phyloP scores from a whole-genome alignment of 2,797 vertebrate species.

The Hypotaenidia okinawae region DNA sequence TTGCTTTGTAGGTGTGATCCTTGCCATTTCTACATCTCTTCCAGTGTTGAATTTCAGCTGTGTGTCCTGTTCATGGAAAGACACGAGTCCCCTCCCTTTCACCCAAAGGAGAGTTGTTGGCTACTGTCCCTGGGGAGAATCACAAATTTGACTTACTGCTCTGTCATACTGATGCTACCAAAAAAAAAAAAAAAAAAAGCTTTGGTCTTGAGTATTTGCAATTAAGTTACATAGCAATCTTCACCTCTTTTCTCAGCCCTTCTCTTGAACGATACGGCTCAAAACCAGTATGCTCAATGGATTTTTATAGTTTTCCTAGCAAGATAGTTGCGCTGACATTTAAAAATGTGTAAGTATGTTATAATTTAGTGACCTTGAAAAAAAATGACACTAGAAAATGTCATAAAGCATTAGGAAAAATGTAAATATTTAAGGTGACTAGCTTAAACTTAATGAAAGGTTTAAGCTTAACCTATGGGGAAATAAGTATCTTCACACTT shows the following conservation, averaged over 20 bases:
- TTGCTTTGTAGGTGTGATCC: neutral
- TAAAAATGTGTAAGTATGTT: slow-evolving; percentile 35
- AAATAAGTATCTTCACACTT: slow-evolving; percentile 44
- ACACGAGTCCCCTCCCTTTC: neutral
- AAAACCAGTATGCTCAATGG: neutral
- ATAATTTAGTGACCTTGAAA: slow-evolving; percentile 22
- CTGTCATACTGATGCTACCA: neutral
- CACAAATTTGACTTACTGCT: neutral
- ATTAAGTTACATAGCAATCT: neutral
- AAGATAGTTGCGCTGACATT: slow-evolving; percentile 33
- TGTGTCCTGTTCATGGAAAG: neutral
- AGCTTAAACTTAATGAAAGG: slow-evolving; percentile 45
- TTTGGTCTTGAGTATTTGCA: neutral
- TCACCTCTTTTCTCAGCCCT: neutral
- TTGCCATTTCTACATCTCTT: neutral
- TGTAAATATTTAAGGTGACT: slow-evolving; percentile 54
- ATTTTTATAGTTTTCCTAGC: slow-evolving; percentile 11
- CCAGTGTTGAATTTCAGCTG: neutral
- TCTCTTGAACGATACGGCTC: neutral
- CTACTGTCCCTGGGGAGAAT: neutral
- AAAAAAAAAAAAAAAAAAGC: too few species aligned
- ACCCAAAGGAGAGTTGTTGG: neutral
- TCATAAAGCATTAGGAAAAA: slow-evolving; percentile 23
- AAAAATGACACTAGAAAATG: slow-evolving; percentile 28
- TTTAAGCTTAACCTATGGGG: slow-evolving; percentile 38